Base-by-base conservation (phyloP, 2,888 invertebrate genomes). In the Protophormia terraenovae region DNA sequence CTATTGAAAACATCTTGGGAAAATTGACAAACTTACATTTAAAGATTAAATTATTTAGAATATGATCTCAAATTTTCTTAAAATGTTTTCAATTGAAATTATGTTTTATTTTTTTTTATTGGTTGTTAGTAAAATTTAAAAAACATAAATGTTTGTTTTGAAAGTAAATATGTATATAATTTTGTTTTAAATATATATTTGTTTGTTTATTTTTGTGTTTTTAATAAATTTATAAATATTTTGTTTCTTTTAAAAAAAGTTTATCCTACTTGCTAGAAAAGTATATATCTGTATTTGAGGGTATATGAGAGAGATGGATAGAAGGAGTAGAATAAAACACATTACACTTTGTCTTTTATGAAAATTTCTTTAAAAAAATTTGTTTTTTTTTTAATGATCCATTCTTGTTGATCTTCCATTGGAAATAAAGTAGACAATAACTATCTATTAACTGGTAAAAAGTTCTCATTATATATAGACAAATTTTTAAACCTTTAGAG, bases 11-110 rank as follows among this genome's bases (percentile, higher is more conserved):
- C 78, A 85, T 85, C 82, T 85, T 47, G 62, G 7, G 75, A 79
- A 85, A 78, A 78, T 79, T 75, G 85, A 85, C 64, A 82, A 85
- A 85, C 85, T 85, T 85, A 85, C 85, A 85, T 82, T 85, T 85
- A 85, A 85, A 82, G 85, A 85, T 85, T 85, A 85, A 85, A 85
- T 85, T 85, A 85, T 85, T 85, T 85, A 85, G 85, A 85, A 85
- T 85, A 85, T 85, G 85, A 85, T 66, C 82, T 82, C 85, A 85
- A 82, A 82, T 58, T 71, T 79, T 71, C 75, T 16, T 29, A 71
- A 83, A 85, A 85, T 85, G 78, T 79, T 85, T 75, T 75, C 85
- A 75, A 85, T 75, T 32, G 78, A 85, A 79, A 82, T 85, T n/a
- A n/a, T n/a, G n/a, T n/a, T n/a, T 67, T 45, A 29, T 2, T 38